These are phyloP conservation scores for Leptogaster cylindrica DNA, from an alignment of 2,888 invertebrate genomes.

Conservation along the genomic window DNA sequence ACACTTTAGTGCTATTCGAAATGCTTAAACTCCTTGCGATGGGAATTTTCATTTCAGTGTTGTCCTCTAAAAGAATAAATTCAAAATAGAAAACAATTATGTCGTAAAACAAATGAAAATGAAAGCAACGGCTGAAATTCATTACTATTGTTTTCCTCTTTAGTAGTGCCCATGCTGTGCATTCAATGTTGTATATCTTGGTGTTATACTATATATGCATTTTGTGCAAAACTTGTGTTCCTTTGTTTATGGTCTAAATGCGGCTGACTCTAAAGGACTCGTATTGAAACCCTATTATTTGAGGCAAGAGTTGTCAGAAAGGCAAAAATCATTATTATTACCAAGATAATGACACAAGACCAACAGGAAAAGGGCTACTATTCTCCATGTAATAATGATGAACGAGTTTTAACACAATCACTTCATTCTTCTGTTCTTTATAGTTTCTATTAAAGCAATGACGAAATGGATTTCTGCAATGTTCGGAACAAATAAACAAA, in stretches of 20 bases:
- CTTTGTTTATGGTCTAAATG: not conserved
- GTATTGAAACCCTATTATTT: constrained; percentile 34
- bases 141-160: not conserved
- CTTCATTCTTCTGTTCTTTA: not conserved
- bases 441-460: constrained; percentile 30
- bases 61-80: no score
- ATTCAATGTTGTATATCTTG: not conserved
- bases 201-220: not conserved
- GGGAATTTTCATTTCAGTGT: no score
- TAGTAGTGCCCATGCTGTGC: not conserved
- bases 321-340: constrained; percentile 10
- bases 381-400: constrained; percentile 25
- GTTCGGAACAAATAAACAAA: constrained; percentile 15
- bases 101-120: not conserved
- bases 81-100: constrained; percentile 4
- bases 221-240: constrained; percentile 20
- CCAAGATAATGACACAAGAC: constrained; percentile 27
- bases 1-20: no score
- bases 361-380: constrained; percentile 30
- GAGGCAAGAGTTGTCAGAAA: constrained; percentile 2
- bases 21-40: no score
- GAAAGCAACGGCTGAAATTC: not conserved
- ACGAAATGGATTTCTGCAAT: constrained; percentile 3
- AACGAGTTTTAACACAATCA: constrained; percentile 16
- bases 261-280: not conserved